A percentile compares a stretch with the other conserved stretches of the same genome.
Evolutionary conservation across 1,140 invertebrate genomes (phyloP).

Genomic region (Nasonia giraulti): DNA sequence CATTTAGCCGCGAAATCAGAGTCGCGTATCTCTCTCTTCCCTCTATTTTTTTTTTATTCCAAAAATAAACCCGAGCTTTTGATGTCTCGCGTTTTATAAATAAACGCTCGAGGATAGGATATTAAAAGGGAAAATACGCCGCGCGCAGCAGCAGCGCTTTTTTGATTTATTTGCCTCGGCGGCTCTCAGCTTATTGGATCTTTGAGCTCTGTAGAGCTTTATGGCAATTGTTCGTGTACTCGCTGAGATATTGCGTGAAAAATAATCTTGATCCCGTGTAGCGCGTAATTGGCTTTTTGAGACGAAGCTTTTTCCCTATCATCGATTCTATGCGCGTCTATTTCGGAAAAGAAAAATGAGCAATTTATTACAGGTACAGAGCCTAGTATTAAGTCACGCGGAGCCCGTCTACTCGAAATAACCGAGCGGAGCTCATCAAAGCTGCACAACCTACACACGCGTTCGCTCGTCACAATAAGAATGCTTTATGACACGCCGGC

Average conservation of each 20-base stretch:
- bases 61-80: constrained; percentile 13
- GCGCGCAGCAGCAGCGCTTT: background rate
- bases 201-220: background rate
- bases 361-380: too few species aligned
- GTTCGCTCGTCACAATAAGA: background rate
- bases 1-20: background rate
- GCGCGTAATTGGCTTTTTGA: background rate
- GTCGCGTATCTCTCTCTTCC: background rate
- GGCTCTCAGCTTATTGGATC: constrained; percentile 7
- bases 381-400: background rate
- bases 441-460: background rate
- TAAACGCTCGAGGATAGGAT: background rate
- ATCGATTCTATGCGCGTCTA: background rate
- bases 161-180: constrained; percentile 16
- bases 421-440: background rate
- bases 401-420: background rate
- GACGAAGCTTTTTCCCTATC: background rate
- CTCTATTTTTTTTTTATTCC: background rate
- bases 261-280: background rate
- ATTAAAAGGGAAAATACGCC: background rate
- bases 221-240: background rate
- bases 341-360: background rate
- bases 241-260: background rate
- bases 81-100: constrained; percentile 3
- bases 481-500: background rate